Base-by-base conservation (phyloP, 2,797 vertebrate species). In the Sebastes flavidus region DNA sequence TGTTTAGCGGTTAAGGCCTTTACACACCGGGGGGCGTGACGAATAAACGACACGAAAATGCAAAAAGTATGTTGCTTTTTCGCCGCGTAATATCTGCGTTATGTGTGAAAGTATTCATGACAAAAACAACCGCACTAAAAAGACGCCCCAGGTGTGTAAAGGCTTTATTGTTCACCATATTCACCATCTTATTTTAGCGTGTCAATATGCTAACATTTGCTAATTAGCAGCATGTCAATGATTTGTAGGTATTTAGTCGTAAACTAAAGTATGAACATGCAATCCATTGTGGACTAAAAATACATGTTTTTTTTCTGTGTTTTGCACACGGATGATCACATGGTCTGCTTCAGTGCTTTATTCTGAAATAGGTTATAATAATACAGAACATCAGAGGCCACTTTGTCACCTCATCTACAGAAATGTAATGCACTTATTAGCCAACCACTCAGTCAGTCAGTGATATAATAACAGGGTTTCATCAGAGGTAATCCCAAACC, bases 101-200 rank as follows among this genome's bases (percentile, higher is more conserved):
- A 42, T 42, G 38, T 42, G 38, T 42, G 38, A 42, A 42, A 42
- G 38, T 42, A 42, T 42, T 42, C 38, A 42, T 42, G 38, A 42
- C 38, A 42, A 42, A 42, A 42, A 42, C 38, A 42, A 42, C 14
- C 24, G 24, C 24, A 24, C 24, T 24, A 42, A 42, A 42, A 42
- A 42, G 14, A 42, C 14, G 4, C 6, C 14, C 1, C 14, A 1
- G 2, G 38, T 42, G 14, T 42, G 6, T 42, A 14, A 42, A 42
- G 14, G 0, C 38, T 0, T 42, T 42, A 42, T 0, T 42, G 38
- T 42, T 42, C 0, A 42, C 14, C 14, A 42, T 42, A 42, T 42
- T 42, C 38, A 42, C 13, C 38, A 0, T 42, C 6, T 42, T 16
- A 42, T 0, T 42, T 42, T 42, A 42, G 0, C 6, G 38, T 42